These are phyloP conservation scores for Polyommatus iphigenia DNA, from an alignment of 2,888 invertebrate species.

Conservation along the genomic window DNA sequence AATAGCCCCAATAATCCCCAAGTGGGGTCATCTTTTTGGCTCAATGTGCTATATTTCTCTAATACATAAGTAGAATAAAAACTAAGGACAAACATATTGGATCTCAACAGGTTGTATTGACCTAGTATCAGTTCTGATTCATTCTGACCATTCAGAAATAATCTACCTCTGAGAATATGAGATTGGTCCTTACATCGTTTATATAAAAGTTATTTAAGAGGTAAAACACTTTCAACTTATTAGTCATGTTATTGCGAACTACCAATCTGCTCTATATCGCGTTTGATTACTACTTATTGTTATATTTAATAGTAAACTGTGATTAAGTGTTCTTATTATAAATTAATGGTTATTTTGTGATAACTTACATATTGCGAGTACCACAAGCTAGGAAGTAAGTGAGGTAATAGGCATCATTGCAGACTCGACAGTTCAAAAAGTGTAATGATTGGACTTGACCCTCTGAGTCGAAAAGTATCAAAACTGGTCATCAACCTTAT, in stretches of 20 bases:
- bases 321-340: neutral
- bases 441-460: no score
- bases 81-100: slow-evolving; percentile 38
- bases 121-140: slow-evolving; percentile 6
- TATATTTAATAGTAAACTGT: neutral
- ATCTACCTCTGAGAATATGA: neutral
- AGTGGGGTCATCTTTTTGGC: no score
- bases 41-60: neutral
- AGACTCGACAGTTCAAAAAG: no score
- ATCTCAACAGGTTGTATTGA: slow-evolving; percentile 18
- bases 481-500: neutral
- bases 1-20: no score
- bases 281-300: neutral
- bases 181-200: neutral
- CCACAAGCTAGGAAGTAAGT: no score
- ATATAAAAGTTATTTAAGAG: neutral
- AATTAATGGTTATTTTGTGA: neutral
- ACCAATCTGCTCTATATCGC: neutral
- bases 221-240: neutral
- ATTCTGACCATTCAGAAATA: neutral
- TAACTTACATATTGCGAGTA: no score
- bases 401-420: no score
- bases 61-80: neutral
- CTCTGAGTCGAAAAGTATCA: neutral
- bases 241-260: slow-evolving; percentile 18